Percentiles rank a stretch among this genome's conserved stretches.
phyloP scores from a whole-genome alignment of 2,113 vertebrate genomes.

The Crotalus horridus region DNA sequence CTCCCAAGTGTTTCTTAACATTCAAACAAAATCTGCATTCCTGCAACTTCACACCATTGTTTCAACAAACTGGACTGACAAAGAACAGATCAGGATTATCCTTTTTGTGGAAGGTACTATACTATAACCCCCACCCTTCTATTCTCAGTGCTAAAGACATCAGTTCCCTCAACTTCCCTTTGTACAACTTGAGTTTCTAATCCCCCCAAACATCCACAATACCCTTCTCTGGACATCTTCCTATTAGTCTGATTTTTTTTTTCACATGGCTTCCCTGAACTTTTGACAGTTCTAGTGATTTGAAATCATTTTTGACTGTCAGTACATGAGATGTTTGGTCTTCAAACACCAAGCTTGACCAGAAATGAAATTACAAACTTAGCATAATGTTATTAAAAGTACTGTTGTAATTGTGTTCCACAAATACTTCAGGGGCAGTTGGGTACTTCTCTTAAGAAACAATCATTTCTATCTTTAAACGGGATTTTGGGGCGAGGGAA shows the following conservation, averaged over 20 bases:
- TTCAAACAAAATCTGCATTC: background rate
- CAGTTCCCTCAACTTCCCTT: background rate
- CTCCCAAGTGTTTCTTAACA: background rate
- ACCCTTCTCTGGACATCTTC: background rate
- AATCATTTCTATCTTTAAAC: background rate
- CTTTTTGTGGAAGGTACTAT: background rate
- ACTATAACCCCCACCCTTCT: background rate
- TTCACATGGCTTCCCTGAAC: background rate
- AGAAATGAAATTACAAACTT: background rate
- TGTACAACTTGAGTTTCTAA: background rate
- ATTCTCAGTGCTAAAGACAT: background rate
- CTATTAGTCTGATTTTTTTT: background rate
- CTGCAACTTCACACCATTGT: background rate
- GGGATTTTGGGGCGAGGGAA: background rate
- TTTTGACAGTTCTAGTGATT: background rate
- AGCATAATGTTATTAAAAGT: background rate
- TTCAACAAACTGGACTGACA: background rate
- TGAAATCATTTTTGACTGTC: background rate
- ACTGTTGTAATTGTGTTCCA: background rate
- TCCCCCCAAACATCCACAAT: background rate
- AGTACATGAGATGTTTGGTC: background rate
- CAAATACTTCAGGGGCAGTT: background rate
- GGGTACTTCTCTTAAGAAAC: background rate
- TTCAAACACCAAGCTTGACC: background rate
- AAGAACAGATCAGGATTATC: background rate